Percentiles rank a stretch among this genome's conserved stretches.
These are phyloP conservation scores for Crax fasciolata DNA, from an alignment of 2,797 vertebrate species.

Conservation along the genomic window DNA sequence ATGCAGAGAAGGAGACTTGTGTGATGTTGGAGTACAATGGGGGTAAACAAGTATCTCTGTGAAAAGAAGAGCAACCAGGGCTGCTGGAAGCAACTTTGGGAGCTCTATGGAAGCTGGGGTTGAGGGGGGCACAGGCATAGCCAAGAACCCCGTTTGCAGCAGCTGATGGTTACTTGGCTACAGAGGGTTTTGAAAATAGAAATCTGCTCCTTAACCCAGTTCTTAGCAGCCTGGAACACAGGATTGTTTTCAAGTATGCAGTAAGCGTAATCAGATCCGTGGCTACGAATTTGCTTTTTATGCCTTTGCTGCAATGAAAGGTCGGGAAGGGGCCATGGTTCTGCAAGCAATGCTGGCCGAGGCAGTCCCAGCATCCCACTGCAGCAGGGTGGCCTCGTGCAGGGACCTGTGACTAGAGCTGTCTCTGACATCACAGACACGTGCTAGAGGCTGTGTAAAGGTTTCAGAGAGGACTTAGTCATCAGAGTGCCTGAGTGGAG, in stretches of 20 bases:
- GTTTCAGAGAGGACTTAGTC: background rate
- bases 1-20: background rate
- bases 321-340: background rate
- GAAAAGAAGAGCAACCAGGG: background rate
- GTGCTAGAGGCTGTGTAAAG: background rate
- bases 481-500: background rate
- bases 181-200: background rate
- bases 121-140: background rate
- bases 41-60: background rate
- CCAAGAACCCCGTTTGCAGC: background rate
- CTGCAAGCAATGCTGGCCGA: background rate
- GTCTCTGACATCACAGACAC: background rate
- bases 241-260: background rate
- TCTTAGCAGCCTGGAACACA: background rate
- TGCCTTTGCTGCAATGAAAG: background rate
- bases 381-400: background rate
- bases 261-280: background rate
- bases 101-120: background rate
- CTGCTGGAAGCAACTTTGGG: background rate
- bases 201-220: background rate
- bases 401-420: background rate
- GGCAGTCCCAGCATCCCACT: background rate
- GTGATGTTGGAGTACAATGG: background rate
- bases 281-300: background rate
- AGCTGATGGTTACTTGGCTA: background rate